Evolutionary conservation across 2,797 vertebrate genomes (phyloP).

Genomic region (Poecilia picta): DNA sequence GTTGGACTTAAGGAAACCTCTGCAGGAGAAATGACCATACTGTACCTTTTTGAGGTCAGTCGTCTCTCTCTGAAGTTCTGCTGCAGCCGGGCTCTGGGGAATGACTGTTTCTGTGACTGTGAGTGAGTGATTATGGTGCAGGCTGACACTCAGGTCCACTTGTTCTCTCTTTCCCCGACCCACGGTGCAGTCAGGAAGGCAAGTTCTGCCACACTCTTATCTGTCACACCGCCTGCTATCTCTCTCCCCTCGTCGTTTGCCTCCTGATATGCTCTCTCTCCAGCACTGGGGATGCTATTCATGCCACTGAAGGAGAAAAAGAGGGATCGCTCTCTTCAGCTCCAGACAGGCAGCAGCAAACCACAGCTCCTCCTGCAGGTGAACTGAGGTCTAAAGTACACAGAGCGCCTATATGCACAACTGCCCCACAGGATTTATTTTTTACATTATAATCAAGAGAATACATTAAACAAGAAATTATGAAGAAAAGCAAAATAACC

Average conservation of each 20-base stretch:
- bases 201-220: slow-evolving; percentile 78
- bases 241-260: slow-evolving; percentile 69
- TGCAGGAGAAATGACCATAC: slow-evolving; percentile 49
- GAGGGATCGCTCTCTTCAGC: slow-evolving; percentile 70
- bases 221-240: slow-evolving; percentile 78
- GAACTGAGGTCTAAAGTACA: slow-evolving; percentile 58
- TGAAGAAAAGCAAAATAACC: slow-evolving; percentile 17
- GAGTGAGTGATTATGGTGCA: slow-evolving; percentile 44
- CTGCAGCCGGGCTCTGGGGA: slow-evolving; percentile 54
- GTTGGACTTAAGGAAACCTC: slow-evolving; percentile 11
- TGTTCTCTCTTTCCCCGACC: slow-evolving; percentile 72
- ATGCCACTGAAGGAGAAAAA: slow-evolving; percentile 77
- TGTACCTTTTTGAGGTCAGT: slow-evolving; percentile 70
- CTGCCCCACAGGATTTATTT: slow-evolving; percentile 18
- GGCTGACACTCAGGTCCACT: slow-evolving; percentile 76
- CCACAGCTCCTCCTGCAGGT: slow-evolving; percentile 87
- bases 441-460: slow-evolving; percentile 24
- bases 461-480: slow-evolving; percentile 19
- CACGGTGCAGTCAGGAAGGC: slow-evolving; percentile 71
- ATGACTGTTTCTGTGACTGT: slow-evolving; percentile 42
- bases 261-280: slow-evolving; percentile 74
- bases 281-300: slow-evolving; percentile 71
- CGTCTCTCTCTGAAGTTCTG: slow-evolving; percentile 69
- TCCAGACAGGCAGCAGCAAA: slow-evolving; percentile 67
- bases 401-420: slow-evolving; percentile 12